A percentile compares a stretch with the other conserved stretches of the same genome.
phyloP scores from a whole-genome alignment of 2,888 invertebrate genomes.

The Galerucella pusilla region DNA sequence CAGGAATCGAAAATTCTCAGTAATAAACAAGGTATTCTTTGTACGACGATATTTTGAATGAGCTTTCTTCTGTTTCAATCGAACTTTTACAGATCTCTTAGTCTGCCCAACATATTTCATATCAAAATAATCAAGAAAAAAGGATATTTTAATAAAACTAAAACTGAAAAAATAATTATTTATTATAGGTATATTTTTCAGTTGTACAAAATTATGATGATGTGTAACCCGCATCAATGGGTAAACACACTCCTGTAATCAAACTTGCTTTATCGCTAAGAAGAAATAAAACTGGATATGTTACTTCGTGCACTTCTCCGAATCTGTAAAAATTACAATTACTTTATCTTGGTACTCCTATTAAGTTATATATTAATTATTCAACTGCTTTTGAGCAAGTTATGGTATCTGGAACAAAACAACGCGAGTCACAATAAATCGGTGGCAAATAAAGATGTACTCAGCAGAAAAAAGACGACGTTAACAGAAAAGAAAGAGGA shows the following conservation, averaged over 20 bases:
- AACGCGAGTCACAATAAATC: too few species aligned
- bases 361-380: not conserved
- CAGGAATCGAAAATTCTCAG: too few species aligned
- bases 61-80: too few species aligned
- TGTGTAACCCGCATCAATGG: constrained; percentile 81
- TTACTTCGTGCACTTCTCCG: constrained; percentile 84
- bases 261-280: constrained; percentile 83
- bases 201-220: not conserved
- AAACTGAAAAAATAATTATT: not conserved
- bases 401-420: too few species aligned
- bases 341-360: not conserved
- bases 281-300: constrained; percentile 80
- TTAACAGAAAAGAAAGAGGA: too few species aligned
- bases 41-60: too few species aligned
- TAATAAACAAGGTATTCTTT: too few species aligned
- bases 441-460: too few species aligned
- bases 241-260: constrained; percentile 80
- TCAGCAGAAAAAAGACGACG: too few species aligned
- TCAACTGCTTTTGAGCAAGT: too few species aligned
- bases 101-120: too few species aligned
- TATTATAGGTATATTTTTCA: not conserved
- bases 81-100: too few species aligned
- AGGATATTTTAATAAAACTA: not conserved
- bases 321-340: constrained; percentile 63
- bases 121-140: not conserved